Base-by-base conservation (phyloP, 2,113 vertebrate genomes). In the Menura novaehollandiae region DNA sequence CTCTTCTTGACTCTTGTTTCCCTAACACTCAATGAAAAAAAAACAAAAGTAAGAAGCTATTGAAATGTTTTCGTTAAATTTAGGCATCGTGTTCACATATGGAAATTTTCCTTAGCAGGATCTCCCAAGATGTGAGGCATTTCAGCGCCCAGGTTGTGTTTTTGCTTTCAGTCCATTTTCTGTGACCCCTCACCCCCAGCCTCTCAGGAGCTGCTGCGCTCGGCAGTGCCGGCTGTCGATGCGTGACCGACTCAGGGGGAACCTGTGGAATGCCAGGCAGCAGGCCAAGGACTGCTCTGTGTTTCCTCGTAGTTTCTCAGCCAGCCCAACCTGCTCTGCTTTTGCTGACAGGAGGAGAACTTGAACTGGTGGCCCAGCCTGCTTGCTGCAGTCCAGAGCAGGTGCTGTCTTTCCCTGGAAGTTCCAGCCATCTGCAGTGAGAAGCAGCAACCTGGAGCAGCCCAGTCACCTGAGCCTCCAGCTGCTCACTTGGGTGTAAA, bases 191-290 rank as follows among this genome's bases (percentile, higher is more conserved):
- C 30, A 11, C 4, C 51, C 24, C 10, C 7, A n/a, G 64, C 39
- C 6, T 17, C 22, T 24, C 56, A 3, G 3, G 5, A 58, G 35
- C 46, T 23, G 46, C 56, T 52, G 87, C 0, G 0, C 20, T 44
- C 0, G 1, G 63, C 52, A 8, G 39, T 4, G 46, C 26, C 0
- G 0, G 35, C 6, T 32, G 41, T 24, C 6, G 28, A 2, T 21
- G 24, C 0, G 0, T 27, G 73, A 15, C 41, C 0, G 0, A 7
- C 27, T 8, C 22, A 3, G 62, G 24, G 7, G 30, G 35, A 32
- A 5, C 28, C 44, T 28, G 14, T 22, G 78, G 16, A 32, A 5
- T 26, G 14, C 27, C 44, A 10, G 17, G 37, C 44, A 51, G 63
- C 59, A 52, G 44, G 8, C n/a, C 37, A 41, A 18, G 52, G 64